phyloP scores from a whole-genome alignment of 1,140 invertebrate species.

The Yoshiicerus persimilis region DNA sequence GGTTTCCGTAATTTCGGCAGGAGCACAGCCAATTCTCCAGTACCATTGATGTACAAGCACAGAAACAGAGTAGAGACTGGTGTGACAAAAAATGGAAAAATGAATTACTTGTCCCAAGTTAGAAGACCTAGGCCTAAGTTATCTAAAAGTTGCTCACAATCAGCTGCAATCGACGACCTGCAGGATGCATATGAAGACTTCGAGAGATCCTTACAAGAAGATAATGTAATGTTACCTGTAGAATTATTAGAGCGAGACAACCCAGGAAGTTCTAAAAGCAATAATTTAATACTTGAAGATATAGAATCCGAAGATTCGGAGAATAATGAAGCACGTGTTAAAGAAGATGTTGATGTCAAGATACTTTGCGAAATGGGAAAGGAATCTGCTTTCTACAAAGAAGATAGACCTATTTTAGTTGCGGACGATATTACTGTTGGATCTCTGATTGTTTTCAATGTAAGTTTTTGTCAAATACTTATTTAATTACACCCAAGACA shows the following conservation, averaged over 20 bases:
- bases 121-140: background rate
- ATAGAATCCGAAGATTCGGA: background rate
- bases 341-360: background rate
- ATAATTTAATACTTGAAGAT: conserved; percentile 10
- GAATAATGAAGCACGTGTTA: background rate
- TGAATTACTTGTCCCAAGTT: background rate
- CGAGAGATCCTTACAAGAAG: background rate
- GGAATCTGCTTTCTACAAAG: background rate
- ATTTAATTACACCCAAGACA: background rate
- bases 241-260: no score
- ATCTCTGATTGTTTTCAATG: conserved; percentile 16
- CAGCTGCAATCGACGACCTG: background rate
- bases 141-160: background rate
- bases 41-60: no score
- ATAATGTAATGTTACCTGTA: background rate
- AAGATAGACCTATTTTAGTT: background rate
- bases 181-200: no score
- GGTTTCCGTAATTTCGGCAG: background rate
- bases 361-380: background rate
- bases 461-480: background rate
- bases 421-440: background rate
- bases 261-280: background rate
- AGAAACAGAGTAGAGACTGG: no score
- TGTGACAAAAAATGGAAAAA: background rate
- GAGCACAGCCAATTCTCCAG: no score